These are phyloP conservation scores for Lerista edwardsae DNA, from an alignment of 2,797 vertebrate genomes.

Conservation along the genomic window DNA sequence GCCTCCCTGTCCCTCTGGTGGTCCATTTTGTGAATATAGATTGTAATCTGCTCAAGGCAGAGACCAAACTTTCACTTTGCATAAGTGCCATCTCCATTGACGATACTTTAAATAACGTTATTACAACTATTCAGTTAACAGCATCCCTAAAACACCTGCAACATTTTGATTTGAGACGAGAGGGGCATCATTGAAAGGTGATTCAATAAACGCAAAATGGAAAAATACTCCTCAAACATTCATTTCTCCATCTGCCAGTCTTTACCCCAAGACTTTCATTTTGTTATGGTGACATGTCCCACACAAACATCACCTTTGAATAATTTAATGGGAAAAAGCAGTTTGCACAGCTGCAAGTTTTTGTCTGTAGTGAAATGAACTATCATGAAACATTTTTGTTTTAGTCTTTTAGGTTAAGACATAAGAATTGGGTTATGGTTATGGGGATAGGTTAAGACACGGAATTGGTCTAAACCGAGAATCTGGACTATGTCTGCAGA, in stretches of 20 bases:
- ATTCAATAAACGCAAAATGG: not conserved
- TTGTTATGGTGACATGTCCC: not conserved
- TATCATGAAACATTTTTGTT: not conserved
- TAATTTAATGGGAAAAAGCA: not conserved
- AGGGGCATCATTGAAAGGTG: not conserved
- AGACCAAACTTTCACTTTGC: no score
- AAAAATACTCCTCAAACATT: not conserved
- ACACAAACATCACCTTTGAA: not conserved
- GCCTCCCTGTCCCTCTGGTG: no score
- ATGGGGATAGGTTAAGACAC: no score
- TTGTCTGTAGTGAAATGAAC: constrained; percentile 8
- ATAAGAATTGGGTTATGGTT: no score
- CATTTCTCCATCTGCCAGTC: constrained; percentile 22
- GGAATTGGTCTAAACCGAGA: not conserved
- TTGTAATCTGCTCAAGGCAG: no score
- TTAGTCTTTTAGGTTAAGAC: constrained; percentile 3
- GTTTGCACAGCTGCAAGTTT: not conserved
- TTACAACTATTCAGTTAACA: constrained; percentile 12
- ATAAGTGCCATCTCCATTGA: no score
- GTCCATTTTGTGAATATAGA: no score
- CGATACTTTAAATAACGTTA: not conserved
- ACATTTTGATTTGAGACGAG: not conserved
- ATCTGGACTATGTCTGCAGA: not conserved
- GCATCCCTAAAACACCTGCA: not conserved
- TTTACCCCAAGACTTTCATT: not conserved